Conservation (phyloP, 2,888 invertebrate species). For the Pterobdella sp. region DNA sequence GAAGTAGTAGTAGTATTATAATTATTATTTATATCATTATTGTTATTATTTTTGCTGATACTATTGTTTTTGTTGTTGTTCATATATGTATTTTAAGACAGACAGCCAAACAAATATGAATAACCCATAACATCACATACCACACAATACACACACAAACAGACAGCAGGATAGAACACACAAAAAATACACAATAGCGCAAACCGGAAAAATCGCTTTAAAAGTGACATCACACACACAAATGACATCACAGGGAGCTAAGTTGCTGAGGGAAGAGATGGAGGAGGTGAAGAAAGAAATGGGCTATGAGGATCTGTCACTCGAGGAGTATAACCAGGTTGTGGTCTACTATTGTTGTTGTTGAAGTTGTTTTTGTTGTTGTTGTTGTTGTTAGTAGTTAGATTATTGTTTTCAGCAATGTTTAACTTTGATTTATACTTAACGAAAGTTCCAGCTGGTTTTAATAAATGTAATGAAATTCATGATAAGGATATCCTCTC, state of each 20-base stretch:
- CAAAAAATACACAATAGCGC: no score
- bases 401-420: not conserved
- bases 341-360: conserved; percentile 61
- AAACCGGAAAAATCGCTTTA: no score
- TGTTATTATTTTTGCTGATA: no score
- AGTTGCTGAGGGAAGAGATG: conserved; percentile 62
- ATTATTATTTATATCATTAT: not conserved
- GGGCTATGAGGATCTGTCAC: conserved; percentile 85
- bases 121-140: no score
- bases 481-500: no score
- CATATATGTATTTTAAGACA: no score
- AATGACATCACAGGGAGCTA: conserved; percentile 39
- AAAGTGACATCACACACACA: no score
- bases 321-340: conserved; percentile 76
- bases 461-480: no score
- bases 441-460: not conserved
- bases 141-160: no score
- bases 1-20: not conserved
- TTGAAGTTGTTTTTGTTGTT: not conserved
- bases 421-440: not conserved
- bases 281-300: conserved; percentile 80
- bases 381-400: not conserved
- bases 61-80: no score
- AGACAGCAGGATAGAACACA: no score
- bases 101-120: no score